Evolutionary conservation across 2,888 invertebrate species (phyloP), one percentile per base, ranked within the genome.

Genomic region (Serrognathus titanus): DNA sequence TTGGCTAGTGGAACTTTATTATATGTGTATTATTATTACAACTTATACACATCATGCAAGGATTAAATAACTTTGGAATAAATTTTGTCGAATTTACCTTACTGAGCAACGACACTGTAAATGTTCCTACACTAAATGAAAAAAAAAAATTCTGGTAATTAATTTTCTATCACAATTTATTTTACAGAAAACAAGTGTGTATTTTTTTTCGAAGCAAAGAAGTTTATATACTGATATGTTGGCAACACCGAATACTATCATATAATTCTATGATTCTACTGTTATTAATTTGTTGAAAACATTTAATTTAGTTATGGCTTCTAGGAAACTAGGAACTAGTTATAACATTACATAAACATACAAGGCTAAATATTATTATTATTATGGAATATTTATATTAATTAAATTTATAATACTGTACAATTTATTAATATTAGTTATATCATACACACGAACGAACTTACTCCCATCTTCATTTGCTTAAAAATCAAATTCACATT

Each of bases 341-440:
- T 31, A 63, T 63, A 63, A 63, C 65, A 60, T 69, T 66, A 67
- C 66, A 66, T 69, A 65, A 63, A 67, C 63, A 61, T 65, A 63
- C 62, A 66, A 65, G 65, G 63, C 61, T 67, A 65, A 54, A 52
- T 53, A 55, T 61, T 61, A 48, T 54, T 64, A 62, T 59, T 57
- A 51, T 62, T 66, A 65, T 68, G 68, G 67, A 69, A 69, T 69
- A 67, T 67, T 65, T 64, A 63, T 67, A 67, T 66, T 63, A 66
- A 66, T 67, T 65, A 65, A 67, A 63, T 69, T 70, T 68, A 67
- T 75, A 75, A 75, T 75, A 75, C 75, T 75, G 75, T 75, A 75
- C 75, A 75, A 55, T 53, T 24, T 59, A 55, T 46, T 56, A 51
- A 59, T 53, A 11, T 43, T 43, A 43, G 13, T 13, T 43, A 43